Evolutionary conservation across 2,797 vertebrate genomes (phyloP).

Genomic region (Scomberomorus guttatus): DNA sequence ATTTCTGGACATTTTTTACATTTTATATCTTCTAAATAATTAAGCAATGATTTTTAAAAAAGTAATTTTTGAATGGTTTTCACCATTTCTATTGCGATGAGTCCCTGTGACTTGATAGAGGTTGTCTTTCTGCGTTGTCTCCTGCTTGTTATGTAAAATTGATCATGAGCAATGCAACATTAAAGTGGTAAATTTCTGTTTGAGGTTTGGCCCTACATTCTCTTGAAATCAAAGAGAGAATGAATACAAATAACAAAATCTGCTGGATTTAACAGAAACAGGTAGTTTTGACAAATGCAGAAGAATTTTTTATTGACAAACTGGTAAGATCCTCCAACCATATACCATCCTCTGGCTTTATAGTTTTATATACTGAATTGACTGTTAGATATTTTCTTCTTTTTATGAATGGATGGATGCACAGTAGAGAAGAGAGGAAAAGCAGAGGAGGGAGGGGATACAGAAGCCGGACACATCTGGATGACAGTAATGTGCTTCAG

Average conservation of each 20-base stretch:
- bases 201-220: background rate
- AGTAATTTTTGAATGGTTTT: no score
- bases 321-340: background rate
- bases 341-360: background rate
- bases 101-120: background rate
- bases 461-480: constrained; percentile 20
- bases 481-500: constrained; percentile 28
- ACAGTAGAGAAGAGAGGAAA: background rate
- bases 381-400: background rate
- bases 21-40: no score
- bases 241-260: no score
- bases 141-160: background rate
- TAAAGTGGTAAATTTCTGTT: background rate
- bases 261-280: no score
- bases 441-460: background rate
- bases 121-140: background rate
- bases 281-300: no score
- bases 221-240: no score
- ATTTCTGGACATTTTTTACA: background rate
- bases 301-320: no score
- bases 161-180: background rate
- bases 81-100: no score
- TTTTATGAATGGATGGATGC: background rate
- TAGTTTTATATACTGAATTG: background rate
- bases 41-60: no score